A percentile compares a stretch with the other conserved stretches of the same genome.
Evolutionary conservation across 2,113 vertebrate genomes (phyloP).

Genomic region (Menura novaehollandiae): DNA sequence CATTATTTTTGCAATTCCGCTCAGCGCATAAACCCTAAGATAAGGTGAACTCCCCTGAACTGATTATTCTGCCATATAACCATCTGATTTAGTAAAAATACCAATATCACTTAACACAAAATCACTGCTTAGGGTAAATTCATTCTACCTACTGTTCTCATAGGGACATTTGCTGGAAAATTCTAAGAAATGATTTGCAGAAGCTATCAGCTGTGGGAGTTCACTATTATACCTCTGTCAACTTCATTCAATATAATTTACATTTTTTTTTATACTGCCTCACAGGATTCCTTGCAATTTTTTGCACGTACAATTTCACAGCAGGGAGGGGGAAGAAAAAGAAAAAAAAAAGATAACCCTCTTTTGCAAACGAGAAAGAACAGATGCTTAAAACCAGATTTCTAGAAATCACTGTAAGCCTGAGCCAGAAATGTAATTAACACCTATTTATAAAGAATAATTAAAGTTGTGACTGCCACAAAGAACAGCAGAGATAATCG

Average conservation of each 20-base stretch:
- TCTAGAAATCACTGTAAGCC: conserved; percentile 76
- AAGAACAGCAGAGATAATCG: conserved; percentile 82
- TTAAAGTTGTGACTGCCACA: conserved; percentile 84
- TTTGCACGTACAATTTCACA: conserved; percentile 73
- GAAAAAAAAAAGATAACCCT: conserved; percentile 46
- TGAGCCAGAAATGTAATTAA: conserved; percentile 83
- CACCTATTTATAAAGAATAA: conserved; percentile 86
- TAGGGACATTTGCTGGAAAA: conserved; percentile 74
- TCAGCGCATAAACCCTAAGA: conserved; percentile 35
- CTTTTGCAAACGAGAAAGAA: conserved; percentile 68
- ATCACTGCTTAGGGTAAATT: conserved; percentile 71
- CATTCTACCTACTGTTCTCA: conserved; percentile 69
- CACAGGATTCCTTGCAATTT: conserved; percentile 74
- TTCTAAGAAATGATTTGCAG: conserved; percentile 74
- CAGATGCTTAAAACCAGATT: conserved; percentile 83
- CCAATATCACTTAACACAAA: conserved; percentile 66
- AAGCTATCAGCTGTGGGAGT: conserved; percentile 72
- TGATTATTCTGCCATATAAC: conserved; percentile 56
- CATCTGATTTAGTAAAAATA: conserved; percentile 64
- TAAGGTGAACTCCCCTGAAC: conserved; percentile 60
- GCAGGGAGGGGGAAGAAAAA: conserved; percentile 44
- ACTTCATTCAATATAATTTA: conserved; percentile 79
- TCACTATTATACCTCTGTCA: conserved; percentile 76
- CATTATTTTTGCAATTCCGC: conserved; percentile 27
- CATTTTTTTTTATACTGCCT: conserved; percentile 71